phyloP scores from a whole-genome alignment of 2,113 vertebrate genomes.

The Gallinago undulata region DNA sequence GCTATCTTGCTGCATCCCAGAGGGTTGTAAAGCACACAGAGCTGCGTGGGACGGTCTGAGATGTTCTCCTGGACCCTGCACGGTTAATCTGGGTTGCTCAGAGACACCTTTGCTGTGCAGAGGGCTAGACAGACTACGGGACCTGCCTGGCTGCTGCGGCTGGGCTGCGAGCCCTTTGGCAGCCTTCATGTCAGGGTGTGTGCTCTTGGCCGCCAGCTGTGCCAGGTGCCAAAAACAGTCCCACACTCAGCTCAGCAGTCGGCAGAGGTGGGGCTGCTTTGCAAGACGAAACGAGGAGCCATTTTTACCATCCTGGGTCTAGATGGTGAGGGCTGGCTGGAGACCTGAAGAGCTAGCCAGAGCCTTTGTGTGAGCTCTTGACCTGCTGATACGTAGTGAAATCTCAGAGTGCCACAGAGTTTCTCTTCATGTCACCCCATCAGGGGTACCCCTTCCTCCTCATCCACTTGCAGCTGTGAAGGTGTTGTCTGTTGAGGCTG shows the following conservation, averaged over 20 bases:
- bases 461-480: accelerated
- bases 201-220: accelerated
- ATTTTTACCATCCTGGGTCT: not conserved
- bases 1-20: not conserved
- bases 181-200: not conserved
- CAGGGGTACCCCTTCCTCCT: not conserved
- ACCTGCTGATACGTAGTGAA: not conserved
- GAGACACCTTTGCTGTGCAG: not conserved
- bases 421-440: not conserved
- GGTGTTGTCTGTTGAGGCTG: not conserved
- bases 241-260: accelerated
- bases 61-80: not conserved
- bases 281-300: not conserved
- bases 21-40: not conserved
- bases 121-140: not conserved
- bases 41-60: accelerated
- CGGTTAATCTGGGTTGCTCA: not conserved
- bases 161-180: not conserved
- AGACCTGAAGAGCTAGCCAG: not conserved
- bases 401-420: not conserved
- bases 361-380: not conserved
- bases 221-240: not conserved
- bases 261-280: not conserved
- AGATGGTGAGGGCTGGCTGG: not conserved
- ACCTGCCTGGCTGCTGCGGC: not conserved